These are phyloP conservation scores for Cheilosia urbana DNA, from an alignment of 2,888 invertebrate species.

Conservation along the genomic window DNA sequence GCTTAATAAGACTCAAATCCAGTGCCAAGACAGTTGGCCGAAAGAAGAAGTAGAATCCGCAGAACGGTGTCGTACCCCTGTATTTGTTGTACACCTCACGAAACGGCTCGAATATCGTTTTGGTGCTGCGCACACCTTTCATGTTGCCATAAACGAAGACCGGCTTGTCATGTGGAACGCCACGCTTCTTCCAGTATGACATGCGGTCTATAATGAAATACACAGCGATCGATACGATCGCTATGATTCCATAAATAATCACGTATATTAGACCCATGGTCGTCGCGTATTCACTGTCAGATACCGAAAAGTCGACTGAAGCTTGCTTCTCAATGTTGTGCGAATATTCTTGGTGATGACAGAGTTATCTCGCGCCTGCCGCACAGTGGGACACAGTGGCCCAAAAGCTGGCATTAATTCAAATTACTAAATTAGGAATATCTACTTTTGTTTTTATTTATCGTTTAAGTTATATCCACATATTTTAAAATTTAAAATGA, in stretches of 20 bases:
- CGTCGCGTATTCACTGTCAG: background rate
- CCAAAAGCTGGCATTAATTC: too few species aligned
- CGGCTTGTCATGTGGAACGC: conserved; percentile 76
- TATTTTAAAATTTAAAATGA: background rate
- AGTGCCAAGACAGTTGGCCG: conserved; percentile 79
- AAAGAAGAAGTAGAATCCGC: conserved; percentile 80
- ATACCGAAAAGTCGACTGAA: background rate
- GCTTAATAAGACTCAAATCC: conserved; percentile 80
- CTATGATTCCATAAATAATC: conserved; percentile 21
- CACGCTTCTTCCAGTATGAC: conserved; percentile 77
- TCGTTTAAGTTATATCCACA: too few species aligned
- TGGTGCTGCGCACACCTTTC: conserved; percentile 59
- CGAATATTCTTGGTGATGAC: too few species aligned
- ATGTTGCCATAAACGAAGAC: conserved; percentile 3
- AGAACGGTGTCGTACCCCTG: conserved; percentile 78
- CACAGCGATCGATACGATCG: conserved; percentile 14
- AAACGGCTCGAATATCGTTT: conserved; percentile 76
- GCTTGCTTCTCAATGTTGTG: background rate
- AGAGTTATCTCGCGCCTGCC: too few species aligned
- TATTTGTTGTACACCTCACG: conserved; percentile 78
- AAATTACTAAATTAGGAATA: too few species aligned
- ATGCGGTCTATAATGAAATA: background rate
- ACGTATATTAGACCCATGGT: conserved; percentile 35
- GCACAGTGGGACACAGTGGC: too few species aligned
- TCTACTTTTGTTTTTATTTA: too few species aligned